A percentile compares a stretch with the other conserved stretches of the same genome.
Conservation (phyloP, 2,797 vertebrate species). For the Chaetodon trifasciatus region DNA sequence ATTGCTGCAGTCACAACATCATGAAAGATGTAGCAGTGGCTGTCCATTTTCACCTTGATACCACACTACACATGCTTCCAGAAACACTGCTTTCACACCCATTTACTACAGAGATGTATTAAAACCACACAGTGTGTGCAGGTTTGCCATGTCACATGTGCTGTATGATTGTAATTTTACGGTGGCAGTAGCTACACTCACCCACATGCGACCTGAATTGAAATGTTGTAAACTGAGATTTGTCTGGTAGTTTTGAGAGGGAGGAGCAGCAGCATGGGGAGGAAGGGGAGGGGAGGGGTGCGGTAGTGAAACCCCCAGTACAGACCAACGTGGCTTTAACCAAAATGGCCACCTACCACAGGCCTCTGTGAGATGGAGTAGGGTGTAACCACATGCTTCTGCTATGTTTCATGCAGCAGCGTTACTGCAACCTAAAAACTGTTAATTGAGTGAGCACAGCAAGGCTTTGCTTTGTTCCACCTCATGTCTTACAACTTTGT, state of each 20-base stretch:
- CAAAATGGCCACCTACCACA: conserved; percentile 79
- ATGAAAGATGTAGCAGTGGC: conserved; percentile 31
- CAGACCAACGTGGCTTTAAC: conserved; percentile 78
- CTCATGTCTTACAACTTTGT: conserved; percentile 22
- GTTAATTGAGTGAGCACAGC: background rate
- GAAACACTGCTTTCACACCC: conserved; percentile 29
- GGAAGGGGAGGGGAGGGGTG: conserved; percentile 67
- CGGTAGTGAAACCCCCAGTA: conserved; percentile 71
- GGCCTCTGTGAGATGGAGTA: conserved; percentile 66
- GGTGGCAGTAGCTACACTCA: background rate
- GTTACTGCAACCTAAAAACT: conserved; percentile 36
- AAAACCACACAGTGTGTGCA: conserved; percentile 1
- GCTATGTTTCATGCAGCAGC: conserved; percentile 56
- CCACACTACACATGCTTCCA: conserved; percentile 13
- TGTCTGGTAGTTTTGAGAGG: conserved; percentile 37
- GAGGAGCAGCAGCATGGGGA: conserved; percentile 55
- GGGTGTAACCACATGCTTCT: conserved; percentile 73
- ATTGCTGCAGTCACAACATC: conserved; percentile 36
- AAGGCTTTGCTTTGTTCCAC: conserved; percentile 36
- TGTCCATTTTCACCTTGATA: conserved; percentile 27
- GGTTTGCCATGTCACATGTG: conserved; percentile 28
- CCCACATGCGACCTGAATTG: background rate
- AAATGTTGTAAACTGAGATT: conserved; percentile 51
- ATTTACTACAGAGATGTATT: background rate
- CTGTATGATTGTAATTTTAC: conserved; percentile 13